Conservation (phyloP, 2,113 vertebrate species). For the Esox niger region DNA sequence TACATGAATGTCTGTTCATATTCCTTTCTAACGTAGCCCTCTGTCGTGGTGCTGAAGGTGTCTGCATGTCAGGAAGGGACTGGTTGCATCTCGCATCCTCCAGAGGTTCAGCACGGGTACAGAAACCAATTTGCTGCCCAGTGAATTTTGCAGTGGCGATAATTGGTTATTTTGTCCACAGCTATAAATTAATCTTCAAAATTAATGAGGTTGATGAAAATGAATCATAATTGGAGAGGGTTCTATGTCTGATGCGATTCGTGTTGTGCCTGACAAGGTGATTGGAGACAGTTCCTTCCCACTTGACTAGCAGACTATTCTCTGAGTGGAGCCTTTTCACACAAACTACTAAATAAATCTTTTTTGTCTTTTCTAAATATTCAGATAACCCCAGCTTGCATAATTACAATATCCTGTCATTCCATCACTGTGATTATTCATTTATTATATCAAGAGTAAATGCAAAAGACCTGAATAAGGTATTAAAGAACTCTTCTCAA, state of each 20-base stretch:
- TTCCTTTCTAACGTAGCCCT: too few relatives aligned
- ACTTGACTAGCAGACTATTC: neutral
- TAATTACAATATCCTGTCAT: constrained; percentile 30
- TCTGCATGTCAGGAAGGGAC: constrained; percentile 23
- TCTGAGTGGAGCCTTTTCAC: constrained; percentile 7
- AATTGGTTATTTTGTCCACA: constrained; percentile 70
- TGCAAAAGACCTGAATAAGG: constrained; percentile 11
- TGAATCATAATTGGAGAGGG: constrained; percentile 43
- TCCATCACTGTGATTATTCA: constrained; percentile 28
- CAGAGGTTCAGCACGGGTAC: constrained; percentile 39
- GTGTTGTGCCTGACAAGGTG: constrained; percentile 40
- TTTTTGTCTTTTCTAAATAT: constrained; percentile 15
- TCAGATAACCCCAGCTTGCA: neutral
- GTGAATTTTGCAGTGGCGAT: constrained; percentile 58
- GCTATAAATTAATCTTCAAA: constrained; percentile 69
- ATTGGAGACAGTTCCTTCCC: constrained; percentile 20
- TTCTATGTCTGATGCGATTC: constrained; percentile 27
- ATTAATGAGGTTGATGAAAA: constrained; percentile 71
- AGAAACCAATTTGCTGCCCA: constrained; percentile 71
- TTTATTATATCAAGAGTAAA: constrained; percentile 39
- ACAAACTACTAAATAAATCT: neutral
- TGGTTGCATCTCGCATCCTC: constrained; percentile 24
- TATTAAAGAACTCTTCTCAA: constrained; percentile 22
- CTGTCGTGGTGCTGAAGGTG: neutral
- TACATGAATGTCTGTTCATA: too few relatives aligned